Percentiles rank a stretch among this genome's conserved stretches.
Conservation (phyloP, 2,888 invertebrate species). For the Cerceris ruficornis region DNA sequence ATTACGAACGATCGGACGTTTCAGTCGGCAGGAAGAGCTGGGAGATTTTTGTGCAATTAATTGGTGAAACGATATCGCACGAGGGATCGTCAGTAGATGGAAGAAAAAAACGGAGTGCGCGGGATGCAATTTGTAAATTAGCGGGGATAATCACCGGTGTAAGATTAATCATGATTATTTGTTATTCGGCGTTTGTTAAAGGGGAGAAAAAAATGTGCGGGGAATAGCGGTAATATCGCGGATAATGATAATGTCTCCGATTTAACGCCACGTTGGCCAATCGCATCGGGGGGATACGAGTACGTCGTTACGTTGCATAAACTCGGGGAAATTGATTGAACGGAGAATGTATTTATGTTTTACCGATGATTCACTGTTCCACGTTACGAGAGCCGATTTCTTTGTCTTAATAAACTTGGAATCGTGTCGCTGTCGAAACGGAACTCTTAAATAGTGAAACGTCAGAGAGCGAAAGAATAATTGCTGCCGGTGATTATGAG, state of each 20-base stretch:
- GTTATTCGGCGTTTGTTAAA: background rate
- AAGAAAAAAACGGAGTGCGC: background rate
- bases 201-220: background rate
- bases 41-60: constrained; percentile 1
- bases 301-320: constrained; percentile 12
- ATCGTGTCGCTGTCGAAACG: too few relatives aligned
- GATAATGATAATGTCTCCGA: constrained; percentile 15
- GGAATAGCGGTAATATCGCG: constrained; percentile 9
- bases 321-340: constrained; percentile 6
- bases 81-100: background rate
- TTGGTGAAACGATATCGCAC: background rate
- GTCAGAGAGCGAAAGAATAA: background rate
- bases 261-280: constrained; percentile 30
- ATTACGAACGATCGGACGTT: background rate
- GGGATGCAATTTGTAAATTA: background rate
- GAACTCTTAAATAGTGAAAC: background rate
- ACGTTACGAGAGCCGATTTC: background rate
- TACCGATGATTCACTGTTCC: background rate
- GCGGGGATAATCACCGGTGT: background rate
- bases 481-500: too few relatives aligned
- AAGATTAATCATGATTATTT: background rate
- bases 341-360: background rate
- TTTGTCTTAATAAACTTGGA: too few relatives aligned
- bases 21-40: background rate
- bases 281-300: background rate